A percentile compares a stretch with the other conserved stretches of the same genome.
phyloP scores from a whole-genome alignment of 2,797 vertebrate species.

The Cynodonichthys magdalenae region DNA sequence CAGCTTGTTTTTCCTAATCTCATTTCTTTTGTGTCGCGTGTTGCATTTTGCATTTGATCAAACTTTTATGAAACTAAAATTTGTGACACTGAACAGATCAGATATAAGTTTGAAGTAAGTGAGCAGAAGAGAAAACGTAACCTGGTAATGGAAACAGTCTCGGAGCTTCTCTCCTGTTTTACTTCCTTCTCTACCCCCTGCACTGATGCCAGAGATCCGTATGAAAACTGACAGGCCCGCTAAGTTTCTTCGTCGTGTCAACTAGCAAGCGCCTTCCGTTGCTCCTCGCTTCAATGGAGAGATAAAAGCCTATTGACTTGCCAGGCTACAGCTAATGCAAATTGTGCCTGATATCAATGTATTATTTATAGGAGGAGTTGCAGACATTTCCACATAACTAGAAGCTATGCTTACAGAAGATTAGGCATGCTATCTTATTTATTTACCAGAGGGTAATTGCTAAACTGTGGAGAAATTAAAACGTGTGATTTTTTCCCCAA shows the following conservation, averaged over 20 bases:
- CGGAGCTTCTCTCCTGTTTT: constrained; percentile 35
- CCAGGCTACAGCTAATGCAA: constrained; percentile 83
- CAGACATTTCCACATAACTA: constrained; percentile 82
- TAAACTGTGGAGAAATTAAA: constrained; percentile 82
- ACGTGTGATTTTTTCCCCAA: constrained; percentile 70
- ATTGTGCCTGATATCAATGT: constrained; percentile 81
- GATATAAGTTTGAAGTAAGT: constrained; percentile 32
- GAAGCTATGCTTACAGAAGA: constrained; percentile 85
- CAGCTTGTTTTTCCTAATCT: constrained; percentile 27
- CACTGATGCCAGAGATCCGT: constrained; percentile 53
- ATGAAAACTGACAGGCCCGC: constrained; percentile 74
- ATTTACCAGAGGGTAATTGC: constrained; percentile 84
- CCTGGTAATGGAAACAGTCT: constrained; percentile 36
- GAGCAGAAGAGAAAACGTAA: constrained; percentile 49
- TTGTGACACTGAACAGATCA: constrained; percentile 45
- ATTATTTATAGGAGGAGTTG: constrained; percentile 81
- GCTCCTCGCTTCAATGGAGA: constrained; percentile 77
- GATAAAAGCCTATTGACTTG: constrained; percentile 85
- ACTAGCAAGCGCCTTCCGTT: constrained; percentile 68
- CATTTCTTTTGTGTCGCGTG: constrained; percentile 1
- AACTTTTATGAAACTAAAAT: constrained; percentile 45
- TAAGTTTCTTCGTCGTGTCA: constrained; percentile 68
- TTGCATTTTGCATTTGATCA: constrained; percentile 38
- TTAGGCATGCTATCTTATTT: constrained; percentile 84
- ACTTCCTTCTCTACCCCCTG: constrained; percentile 43